These are phyloP conservation scores for Dicrurus megarhynchus DNA, from an alignment of 2,113 vertebrate species.

Conservation along the genomic window DNA sequence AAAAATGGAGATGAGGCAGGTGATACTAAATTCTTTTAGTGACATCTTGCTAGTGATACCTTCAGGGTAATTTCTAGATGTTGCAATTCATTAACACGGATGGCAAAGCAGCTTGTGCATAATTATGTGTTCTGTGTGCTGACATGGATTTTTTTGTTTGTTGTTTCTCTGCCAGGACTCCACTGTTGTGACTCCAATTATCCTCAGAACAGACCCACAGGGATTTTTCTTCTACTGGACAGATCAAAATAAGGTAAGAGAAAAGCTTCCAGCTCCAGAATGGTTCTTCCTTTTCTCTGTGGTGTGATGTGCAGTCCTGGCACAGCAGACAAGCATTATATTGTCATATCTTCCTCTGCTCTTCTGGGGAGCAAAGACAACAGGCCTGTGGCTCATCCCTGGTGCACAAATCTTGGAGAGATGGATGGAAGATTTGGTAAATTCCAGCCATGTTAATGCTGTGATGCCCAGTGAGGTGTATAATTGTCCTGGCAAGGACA, in stretches of 20 bases:
- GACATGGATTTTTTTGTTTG: background rate
- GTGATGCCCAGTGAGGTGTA: background rate
- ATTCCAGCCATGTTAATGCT: background rate
- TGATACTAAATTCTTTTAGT: background rate
- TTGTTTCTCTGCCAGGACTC: conserved; percentile 80
- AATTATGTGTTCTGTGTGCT: background rate
- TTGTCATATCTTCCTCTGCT: background rate
- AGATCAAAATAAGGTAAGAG: conserved; percentile 94
- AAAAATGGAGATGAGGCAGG: background rate
- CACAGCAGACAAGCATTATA: background rate
- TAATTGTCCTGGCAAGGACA: background rate
- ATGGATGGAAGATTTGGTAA: background rate
- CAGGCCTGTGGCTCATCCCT: background rate
- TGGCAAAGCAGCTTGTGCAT: background rate
- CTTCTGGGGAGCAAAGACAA: background rate
- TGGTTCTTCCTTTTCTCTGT: background rate
- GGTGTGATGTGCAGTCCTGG: background rate
- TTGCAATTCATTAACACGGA: background rate
- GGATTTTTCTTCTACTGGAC: conserved; percentile 98
- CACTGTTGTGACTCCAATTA: conserved; percentile 86
- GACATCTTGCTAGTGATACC: background rate
- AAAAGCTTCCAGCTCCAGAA: background rate
- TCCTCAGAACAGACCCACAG: conserved; percentile 90
- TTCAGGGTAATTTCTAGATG: background rate
- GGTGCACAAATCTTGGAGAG: background rate